phyloP scores from a whole-genome alignment of 2,888 invertebrate species.

The Limnephilus auricula region DNA sequence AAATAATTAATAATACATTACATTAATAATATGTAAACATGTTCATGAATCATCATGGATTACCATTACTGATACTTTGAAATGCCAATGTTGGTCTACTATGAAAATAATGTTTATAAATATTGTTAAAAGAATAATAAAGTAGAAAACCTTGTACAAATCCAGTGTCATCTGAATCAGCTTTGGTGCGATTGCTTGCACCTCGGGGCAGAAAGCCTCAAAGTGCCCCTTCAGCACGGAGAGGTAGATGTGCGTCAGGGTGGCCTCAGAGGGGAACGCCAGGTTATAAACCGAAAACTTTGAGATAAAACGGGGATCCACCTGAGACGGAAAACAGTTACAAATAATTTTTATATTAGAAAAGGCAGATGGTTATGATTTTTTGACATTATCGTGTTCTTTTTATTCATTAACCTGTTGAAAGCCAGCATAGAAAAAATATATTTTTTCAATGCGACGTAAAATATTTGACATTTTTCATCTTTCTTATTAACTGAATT shows the following conservation, averaged over 20 bases:
- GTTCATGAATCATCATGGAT: not conserved
- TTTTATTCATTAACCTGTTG: no score
- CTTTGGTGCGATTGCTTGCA: conserved; percentile 81
- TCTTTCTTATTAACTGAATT: no score
- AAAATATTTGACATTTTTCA: no score
- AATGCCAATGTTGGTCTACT: not conserved
- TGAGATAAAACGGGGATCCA: conserved; percentile 94
- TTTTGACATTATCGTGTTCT: no score
- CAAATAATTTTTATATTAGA: not conserved
- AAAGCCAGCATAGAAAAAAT: no score
- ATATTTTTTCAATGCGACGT: no score
- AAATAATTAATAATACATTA: no score
- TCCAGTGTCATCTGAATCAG: conserved; percentile 89
- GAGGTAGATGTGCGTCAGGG: conserved; percentile 88
- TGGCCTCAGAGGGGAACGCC: conserved; percentile 87
- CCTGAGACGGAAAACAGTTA: conserved; percentile 70
- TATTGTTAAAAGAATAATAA: not conserved
- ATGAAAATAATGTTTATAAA: not conserved
- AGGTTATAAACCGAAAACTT: conserved; percentile 93
- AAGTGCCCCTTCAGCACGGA: conserved; percentile 90
- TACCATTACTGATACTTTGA: not conserved
- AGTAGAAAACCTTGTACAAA: conserved; percentile 84
- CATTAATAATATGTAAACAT: no score
- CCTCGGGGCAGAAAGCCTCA: conserved; percentile 81
- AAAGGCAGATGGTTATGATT: not conserved